Evolutionary conservation across 1,140 invertebrate genomes (phyloP).

Genomic region (Drosophila sechellia): DNA sequence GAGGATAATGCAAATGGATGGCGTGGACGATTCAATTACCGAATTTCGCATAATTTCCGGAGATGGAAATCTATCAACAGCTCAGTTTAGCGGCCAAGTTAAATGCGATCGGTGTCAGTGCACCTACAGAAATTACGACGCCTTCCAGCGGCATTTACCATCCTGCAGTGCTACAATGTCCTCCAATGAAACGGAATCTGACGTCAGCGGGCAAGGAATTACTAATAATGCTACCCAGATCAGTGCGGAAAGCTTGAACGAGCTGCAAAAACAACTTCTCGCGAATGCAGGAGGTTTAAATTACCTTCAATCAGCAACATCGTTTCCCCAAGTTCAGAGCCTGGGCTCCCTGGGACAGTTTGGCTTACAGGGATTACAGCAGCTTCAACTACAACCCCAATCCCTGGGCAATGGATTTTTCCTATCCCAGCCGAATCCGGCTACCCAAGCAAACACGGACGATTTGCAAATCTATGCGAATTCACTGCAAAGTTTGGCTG

Average conservation of each 20-base stretch:
- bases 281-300: constrained; percentile 64
- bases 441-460: constrained; percentile 30
- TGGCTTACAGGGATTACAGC: constrained; percentile 61
- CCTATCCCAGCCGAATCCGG: constrained; percentile 63
- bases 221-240: constrained; percentile 12
- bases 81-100: constrained; percentile 88
- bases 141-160: constrained; percentile 92
- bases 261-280: constrained; percentile 64
- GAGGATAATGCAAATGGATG: constrained; percentile 90
- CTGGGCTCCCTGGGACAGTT: constrained; percentile 79
- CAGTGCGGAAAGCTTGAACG: constrained; percentile 62
- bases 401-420: constrained; percentile 75
- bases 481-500: constrained; percentile 69
- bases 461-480: constrained; percentile 77
- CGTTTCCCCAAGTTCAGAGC: constrained; percentile 67
- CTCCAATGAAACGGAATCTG: constrained; percentile 91
- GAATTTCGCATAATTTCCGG: constrained; percentile 79
- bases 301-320: constrained; percentile 60
- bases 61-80: constrained; percentile 76
- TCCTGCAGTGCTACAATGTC: constrained; percentile 89
- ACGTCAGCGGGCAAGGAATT: constrained; percentile 54
- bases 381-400: constrained; percentile 72
- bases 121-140: constrained; percentile 94
- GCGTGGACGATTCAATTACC: constrained; percentile 88
- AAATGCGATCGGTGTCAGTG: constrained; percentile 94